These are phyloP conservation scores for Taenaris catops DNA, from an alignment of 2,888 invertebrate genomes.

Conservation along the genomic window DNA sequence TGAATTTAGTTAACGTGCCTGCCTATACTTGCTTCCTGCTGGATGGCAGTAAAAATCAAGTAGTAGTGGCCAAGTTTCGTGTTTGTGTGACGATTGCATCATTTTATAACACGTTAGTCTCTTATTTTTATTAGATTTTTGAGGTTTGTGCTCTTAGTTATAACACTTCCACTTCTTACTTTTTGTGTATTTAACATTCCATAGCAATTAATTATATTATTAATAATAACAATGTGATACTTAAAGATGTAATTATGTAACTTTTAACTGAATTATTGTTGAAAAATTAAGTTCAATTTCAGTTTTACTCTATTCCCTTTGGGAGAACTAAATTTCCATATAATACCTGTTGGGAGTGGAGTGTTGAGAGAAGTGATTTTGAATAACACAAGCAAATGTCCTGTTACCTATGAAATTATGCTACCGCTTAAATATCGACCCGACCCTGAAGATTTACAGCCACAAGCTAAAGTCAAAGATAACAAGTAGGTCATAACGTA, in stretches of 20 bases:
- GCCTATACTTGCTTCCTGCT: conserved; percentile 60
- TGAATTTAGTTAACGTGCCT: conserved; percentile 60
- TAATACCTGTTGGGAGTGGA: conserved; percentile 71
- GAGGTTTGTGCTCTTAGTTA: background rate
- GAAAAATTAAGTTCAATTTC: conserved; percentile 26
- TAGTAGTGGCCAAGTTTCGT: conserved; percentile 69
- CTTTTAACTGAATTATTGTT: too few species aligned
- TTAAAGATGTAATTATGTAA: too few species aligned
- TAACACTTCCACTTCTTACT: too few species aligned
- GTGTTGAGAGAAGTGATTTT: conserved; percentile 76
- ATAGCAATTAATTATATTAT: conserved; percentile 1
- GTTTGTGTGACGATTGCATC: conserved; percentile 63
- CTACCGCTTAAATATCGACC: conserved; percentile 45
- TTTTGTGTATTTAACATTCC: conserved; percentile 1
- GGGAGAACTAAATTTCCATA: conserved; percentile 79
- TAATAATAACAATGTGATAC: background rate
- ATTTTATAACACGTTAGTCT: conserved; percentile 50
- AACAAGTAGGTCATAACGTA: conserved; percentile 46
- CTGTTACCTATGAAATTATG: conserved; percentile 69
- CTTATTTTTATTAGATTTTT: background rate
- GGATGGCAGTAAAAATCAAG: conserved; percentile 64
- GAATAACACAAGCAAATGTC: conserved; percentile 81
- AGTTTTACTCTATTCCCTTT: conserved; percentile 81
- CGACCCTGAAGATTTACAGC: conserved; percentile 30
- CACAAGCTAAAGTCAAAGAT: conserved; percentile 37